Base-by-base conservation (phyloP, 2,888 invertebrate species). In the Eurois occulta region DNA sequence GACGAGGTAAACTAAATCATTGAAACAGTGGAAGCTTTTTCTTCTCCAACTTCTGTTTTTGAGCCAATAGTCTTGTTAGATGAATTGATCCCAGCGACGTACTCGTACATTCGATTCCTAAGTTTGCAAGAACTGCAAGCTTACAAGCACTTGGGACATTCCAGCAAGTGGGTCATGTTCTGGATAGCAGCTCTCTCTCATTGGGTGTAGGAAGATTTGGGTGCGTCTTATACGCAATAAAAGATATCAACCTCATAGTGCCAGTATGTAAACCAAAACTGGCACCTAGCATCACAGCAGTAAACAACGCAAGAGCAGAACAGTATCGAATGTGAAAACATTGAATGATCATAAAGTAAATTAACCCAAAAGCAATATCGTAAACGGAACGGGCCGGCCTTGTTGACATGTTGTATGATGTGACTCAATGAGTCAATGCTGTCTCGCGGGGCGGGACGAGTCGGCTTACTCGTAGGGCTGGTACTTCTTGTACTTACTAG, bases 291-390 rank as follows among this genome's bases (percentile, higher is more conserved):
- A 60, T 32, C 46, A 58, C 28, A 6, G 24, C 21, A 72, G 43
- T 77, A 70, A 75, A 78, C 43, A 72, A 24, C 41, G 32, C 68
- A 62, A 68, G 52, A 43, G 55, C 38, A 74, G 72, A 65, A 72
- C 46, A 65, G 77, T 60, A 72, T 82, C 70, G 81, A 80, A 76
- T 79, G 79, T 46, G 74, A 86, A 79, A 76, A 71, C 78, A 72
- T 64, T 68, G 58, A 76, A 80, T 77, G 70, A 90, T 91, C 92
- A 91, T 94, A 93, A 93, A 94, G 91, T 91, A 92, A 94, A 94
- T 95, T 94, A 94, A 92, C 92, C 92, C 91, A 93, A 91, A 93
- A 94, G 93, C 91, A 94, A 94, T 95, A 94, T 93, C 92, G 93
- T 93, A 93, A 94, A 93, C 91, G 94, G 91, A 92, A 89, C 91